Conservation (phyloP, 2,888 invertebrate genomes). For the Eupelmus urozonus region DNA sequence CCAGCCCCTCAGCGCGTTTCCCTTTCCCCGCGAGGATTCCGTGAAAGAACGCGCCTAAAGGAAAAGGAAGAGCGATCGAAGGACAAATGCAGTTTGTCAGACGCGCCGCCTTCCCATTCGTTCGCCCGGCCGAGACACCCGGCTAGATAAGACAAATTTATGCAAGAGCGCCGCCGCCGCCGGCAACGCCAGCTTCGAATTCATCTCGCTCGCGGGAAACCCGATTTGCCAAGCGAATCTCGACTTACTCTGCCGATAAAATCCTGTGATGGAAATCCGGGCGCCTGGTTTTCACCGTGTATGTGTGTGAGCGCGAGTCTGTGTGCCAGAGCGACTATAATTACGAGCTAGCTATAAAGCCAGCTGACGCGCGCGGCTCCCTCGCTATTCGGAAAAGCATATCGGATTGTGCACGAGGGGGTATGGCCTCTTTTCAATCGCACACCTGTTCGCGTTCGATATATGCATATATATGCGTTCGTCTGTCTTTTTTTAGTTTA, state of each 20-base stretch:
- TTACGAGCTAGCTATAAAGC: background rate
- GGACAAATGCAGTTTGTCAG: conserved; percentile 37
- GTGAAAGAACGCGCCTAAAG: too few species aligned
- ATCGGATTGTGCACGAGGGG: background rate
- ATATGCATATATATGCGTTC: too few species aligned
- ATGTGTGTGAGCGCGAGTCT: too few species aligned
- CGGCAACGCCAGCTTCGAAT: background rate
- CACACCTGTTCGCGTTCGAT: too few species aligned
- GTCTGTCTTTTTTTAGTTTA: too few species aligned
- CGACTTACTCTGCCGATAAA: conserved; percentile 21
- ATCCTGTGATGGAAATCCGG: conserved; percentile 24
- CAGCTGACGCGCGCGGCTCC: background rate
- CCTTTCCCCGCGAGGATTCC: too few species aligned
- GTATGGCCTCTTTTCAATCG: too few species aligned
- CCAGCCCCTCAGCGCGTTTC: too few species aligned
- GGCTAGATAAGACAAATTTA: conserved; percentile 43
- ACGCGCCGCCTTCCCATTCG: background rate
- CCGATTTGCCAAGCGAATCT: conserved; percentile 17
- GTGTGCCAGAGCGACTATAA: background rate
- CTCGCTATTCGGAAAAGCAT: background rate
- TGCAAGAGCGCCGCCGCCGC: too few species aligned
- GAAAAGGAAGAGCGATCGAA: conserved; percentile 40
- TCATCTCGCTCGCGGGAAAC: background rate
- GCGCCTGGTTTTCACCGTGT: too few species aligned
- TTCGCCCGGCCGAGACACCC: conserved; percentile 5